Percentiles rank a stretch among this genome's conserved stretches.
Conservation (phyloP, 2,888 invertebrate species). For the Biston betularia region DNA sequence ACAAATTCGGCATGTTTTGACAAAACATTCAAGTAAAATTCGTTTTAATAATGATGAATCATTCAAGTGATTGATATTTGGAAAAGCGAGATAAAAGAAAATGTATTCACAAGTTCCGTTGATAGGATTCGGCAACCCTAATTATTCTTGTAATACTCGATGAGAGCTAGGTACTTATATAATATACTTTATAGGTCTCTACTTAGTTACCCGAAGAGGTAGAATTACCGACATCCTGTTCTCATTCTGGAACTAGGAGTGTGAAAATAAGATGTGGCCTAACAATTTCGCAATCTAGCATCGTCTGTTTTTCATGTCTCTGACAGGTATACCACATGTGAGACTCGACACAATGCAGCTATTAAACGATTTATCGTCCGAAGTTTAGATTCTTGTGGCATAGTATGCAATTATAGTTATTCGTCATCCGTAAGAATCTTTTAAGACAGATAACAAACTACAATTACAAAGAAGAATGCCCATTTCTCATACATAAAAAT, state of each 20-base stretch:
- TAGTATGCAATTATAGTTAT: conserved; percentile 34
- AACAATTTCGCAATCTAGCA: neutral
- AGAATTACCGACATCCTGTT: too few species aligned
- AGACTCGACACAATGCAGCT: conserved; percentile 36
- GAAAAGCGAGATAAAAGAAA: too few species aligned
- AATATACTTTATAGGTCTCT: too few species aligned
- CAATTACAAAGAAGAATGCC: too few species aligned
- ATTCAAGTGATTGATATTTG: neutral
- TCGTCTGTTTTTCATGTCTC: neutral
- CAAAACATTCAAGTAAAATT: neutral
- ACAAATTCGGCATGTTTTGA: neutral
- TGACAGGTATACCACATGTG: conserved; percentile 11
- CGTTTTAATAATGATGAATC: neutral
- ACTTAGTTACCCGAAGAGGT: too few species aligned
- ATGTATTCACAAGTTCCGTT: too few species aligned
- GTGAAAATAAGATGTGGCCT: neutral
- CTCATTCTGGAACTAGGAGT: too few species aligned
- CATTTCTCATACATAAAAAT: too few species aligned
- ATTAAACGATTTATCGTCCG: conserved; percentile 36
- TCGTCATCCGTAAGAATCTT: neutral
- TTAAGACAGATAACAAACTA: neutral
- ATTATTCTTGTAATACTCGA: too few species aligned
- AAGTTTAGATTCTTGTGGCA: conserved; percentile 31
- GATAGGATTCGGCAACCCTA: too few species aligned
- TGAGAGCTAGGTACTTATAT: too few species aligned